Evolutionary conservation across 2,113 vertebrate genomes (phyloP), one percentile per base, ranked within the genome.

Genomic region (Alosa alosa): DNA sequence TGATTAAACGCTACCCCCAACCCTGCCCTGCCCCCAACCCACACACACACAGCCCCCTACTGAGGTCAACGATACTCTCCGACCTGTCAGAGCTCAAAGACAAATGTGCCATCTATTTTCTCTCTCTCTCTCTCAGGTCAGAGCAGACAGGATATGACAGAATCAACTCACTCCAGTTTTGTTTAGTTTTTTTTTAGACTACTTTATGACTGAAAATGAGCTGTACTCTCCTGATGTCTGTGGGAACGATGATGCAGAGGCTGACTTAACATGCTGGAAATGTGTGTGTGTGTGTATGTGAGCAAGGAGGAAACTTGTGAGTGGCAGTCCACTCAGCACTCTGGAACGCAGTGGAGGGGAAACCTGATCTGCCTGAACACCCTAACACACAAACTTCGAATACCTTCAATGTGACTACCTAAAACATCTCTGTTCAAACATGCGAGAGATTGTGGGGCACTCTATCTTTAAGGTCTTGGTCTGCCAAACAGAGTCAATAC

Each of bases 71-170:
- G 87, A 82, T 88, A 72, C 88, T 90, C 89, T 91, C 88, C 84
- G 88, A 84, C 83, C 81, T 87, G 90, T 91, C 88, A 89, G 87
- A 86, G 89, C 87, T 91, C 57, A 88, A 86, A 89, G 88, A 90
- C 89, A 91, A 90, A 87, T 82, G 41, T 81, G 45, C 75, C 9
- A 22, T 82, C 36, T 18, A 82, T 83, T 68, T 17, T 81, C 46
- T 55, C 68, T 11, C 31, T 9, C 64, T 31, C 64, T 57, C 52
- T 57, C 2, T 57, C 18, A 57, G 52, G 52, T 57, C 52, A 75
- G 68, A 1, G 9, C 68, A 75, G 31, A 75, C 68, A 75, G 68
- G 68, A 75, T 36, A 75, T 75, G 68, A 75, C 25, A 1, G 11
- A 31, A 39, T 75, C 68, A 64, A 64, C 60, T 64, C 22, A 36